phyloP scores from a whole-genome alignment of 2,888 invertebrate genomes.

The Matsumyia berberina region DNA sequence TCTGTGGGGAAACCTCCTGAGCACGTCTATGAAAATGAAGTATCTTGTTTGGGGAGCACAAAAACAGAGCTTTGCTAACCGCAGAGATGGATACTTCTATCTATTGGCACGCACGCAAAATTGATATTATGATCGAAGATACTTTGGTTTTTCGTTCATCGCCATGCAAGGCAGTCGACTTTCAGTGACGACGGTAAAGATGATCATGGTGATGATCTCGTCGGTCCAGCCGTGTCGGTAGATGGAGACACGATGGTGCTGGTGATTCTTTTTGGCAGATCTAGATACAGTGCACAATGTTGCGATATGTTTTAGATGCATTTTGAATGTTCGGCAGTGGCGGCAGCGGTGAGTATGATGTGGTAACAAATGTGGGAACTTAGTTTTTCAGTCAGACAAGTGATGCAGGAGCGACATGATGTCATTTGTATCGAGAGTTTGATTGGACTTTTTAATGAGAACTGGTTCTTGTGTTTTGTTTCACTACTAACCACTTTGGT shows the following conservation, averaged over 20 bases:
- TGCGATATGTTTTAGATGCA: constrained; percentile 50
- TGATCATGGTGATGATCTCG: constrained; percentile 23
- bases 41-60: constrained; percentile 44
- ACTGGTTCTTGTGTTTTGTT: constrained; percentile 38
- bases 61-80: constrained; percentile 9
- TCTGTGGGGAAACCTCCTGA: constrained; percentile 46
- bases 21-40: constrained; percentile 68
- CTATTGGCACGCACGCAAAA: constrained; percentile 75
- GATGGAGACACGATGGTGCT: constrained; percentile 29
- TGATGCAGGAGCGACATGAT: constrained; percentile 57
- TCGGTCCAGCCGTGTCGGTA: constrained; percentile 22
- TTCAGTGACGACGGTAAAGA: constrained; percentile 5
- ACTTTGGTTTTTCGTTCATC: constrained; percentile 47
- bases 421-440: constrained; percentile 61
- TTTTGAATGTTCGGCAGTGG: constrained; percentile 35
- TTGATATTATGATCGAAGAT: constrained; percentile 75
- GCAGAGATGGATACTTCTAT: constrained; percentile 43
- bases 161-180: constrained; percentile 15
- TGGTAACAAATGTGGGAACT: constrained; percentile 70
- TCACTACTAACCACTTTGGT: constrained; percentile 33
- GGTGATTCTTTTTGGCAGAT: constrained; percentile 66
- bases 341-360: constrained; percentile 14
- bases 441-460: constrained; percentile 67
- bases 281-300: constrained; percentile 59
- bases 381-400: background rate